Conservation (phyloP, 2,797 vertebrate species). For the Catamblyrhynchus diadema region DNA sequence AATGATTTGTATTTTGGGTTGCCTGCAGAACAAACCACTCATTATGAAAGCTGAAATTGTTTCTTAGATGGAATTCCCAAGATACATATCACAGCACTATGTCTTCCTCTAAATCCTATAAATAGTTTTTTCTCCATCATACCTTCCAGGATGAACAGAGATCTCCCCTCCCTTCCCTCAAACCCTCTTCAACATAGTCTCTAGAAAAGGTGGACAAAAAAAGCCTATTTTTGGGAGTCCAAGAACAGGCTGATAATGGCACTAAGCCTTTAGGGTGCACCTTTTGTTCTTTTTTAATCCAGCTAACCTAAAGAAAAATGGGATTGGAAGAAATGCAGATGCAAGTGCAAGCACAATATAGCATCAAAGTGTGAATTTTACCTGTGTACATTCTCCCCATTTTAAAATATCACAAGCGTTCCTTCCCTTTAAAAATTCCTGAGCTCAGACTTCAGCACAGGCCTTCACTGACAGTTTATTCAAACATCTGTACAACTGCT, state of each 20-base stretch:
- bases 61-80: neutral
- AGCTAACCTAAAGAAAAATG: neutral
- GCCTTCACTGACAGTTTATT: neutral
- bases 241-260: neutral
- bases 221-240: neutral
- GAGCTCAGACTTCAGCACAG: neutral
- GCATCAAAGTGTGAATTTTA: neutral
- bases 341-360: neutral
- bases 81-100: neutral
- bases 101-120: neutral
- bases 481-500: neutral
- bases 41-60: neutral
- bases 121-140: neutral
- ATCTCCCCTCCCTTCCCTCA: neutral
- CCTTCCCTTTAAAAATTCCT: neutral
- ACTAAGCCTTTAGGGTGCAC: neutral
- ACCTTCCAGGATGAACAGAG: neutral
- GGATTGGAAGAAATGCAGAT: neutral
- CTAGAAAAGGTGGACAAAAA: neutral
- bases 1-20: neutral
- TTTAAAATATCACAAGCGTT: neutral
- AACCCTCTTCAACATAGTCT: neutral
- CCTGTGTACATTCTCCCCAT: neutral
- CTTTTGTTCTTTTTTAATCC: neutral
- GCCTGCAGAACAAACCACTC: neutral